Percentiles rank a stretch among this genome's conserved stretches.
Conservation (phyloP, 1,140 invertebrate species). For the Patella vulgata region DNA sequence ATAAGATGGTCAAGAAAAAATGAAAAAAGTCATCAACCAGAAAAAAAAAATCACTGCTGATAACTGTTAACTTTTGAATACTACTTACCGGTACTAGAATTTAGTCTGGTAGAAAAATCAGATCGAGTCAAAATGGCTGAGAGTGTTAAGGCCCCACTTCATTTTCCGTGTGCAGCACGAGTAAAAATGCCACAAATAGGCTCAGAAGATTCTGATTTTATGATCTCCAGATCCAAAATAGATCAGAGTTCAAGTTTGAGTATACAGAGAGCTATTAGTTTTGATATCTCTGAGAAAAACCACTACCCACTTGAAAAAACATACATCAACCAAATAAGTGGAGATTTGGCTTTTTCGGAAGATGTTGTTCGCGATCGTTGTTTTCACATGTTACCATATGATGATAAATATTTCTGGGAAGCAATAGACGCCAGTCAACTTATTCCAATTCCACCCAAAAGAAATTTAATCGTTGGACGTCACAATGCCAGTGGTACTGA, state of each 20-base stretch:
- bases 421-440: constrained; percentile 46
- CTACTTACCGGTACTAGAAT: too few species aligned
- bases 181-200: constrained; percentile 53
- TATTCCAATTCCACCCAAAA: constrained; percentile 30
- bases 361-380: constrained; percentile 62
- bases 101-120: too few species aligned
- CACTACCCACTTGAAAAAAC: constrained; percentile 38
- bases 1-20: too few species aligned
- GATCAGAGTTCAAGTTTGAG: constrained; percentile 15
- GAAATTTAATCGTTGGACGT: constrained; percentile 43
- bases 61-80: too few species aligned
- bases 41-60: too few species aligned
- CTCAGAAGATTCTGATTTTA: constrained; percentile 43
- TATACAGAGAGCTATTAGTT: constrained; percentile 38
- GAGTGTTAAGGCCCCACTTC: not conserved
- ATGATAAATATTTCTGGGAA: constrained; percentile 58
- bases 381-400: constrained; percentile 61
- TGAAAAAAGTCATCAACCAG: too few species aligned
- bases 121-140: too few species aligned
- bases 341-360: constrained; percentile 54
- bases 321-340: constrained; percentile 55
- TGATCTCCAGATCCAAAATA: constrained; percentile 14
- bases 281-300: constrained; percentile 15
- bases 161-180: constrained; percentile 53
- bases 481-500: constrained; percentile 50